Base-by-base conservation (phyloP, 2,113 vertebrate genomes). In the Salvelinus fontinalis region DNA sequence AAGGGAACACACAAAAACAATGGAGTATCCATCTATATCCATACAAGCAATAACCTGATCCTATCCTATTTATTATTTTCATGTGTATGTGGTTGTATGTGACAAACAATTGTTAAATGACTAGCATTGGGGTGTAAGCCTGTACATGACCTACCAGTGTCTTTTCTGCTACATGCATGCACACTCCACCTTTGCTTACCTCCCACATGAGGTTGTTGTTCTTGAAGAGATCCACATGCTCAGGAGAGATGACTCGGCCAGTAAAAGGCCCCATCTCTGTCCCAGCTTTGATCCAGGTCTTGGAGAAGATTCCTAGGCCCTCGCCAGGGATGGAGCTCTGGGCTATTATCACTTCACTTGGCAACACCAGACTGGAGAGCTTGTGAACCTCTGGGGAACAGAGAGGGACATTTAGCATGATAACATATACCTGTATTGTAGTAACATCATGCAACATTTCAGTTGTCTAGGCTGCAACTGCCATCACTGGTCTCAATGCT, bases 131-230 rank as follows among this genome's bases (percentile, higher is more conserved):
- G 39, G 9, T 44, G 9, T 44, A 3, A 44, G 39, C 39, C 54
- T 57, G 5, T 18, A 57, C 54, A 57, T 57, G 3, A 57, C 13
- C 13, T 14, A 18, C 54, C 54, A 57, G 20, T 57, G 13, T 20
- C 54, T 14, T 57, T 20, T 20, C 54, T 44, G 39, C 39, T 12
- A 44, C 39, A 44, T 11, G 39, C 39, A 44, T 44, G 39, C 39
- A 44, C 39, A 44, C 39, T 44, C 39, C 39, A 44, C 68, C 2
- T n/a, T 31, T 3, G 9, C 73, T 88, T 81, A 99, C 97, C 97
- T 99, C 97, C 97, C 97, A 99, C 97, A 99, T 99, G 4, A 99
- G 94, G 83, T 97, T 99, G 94, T 99, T 99, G 93, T 99, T 99
- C 89, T 98, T 99, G 94, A 96, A 97, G 75, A 97, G 93, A 84